Evolutionary conservation across 2,113 vertebrate genomes (phyloP).

Genomic region (Boulengeromyrus knoepffleri): DNA sequence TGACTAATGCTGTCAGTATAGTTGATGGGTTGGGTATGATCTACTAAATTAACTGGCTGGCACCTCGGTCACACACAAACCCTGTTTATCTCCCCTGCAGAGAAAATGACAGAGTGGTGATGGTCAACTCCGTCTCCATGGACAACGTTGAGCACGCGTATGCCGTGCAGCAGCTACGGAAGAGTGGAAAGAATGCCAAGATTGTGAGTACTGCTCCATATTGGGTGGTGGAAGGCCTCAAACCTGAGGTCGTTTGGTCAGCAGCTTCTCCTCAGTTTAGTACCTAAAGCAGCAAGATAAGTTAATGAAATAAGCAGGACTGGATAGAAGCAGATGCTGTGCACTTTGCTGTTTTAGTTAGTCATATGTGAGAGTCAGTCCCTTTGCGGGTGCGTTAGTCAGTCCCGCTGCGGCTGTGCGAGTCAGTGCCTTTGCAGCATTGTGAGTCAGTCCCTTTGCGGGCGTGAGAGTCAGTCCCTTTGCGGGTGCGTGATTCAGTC

Average conservation of each 20-base stretch:
- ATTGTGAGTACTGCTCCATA: slow-evolving; percentile 71
- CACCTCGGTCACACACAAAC: neutral
- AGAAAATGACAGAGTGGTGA: slow-evolving; percentile 96
- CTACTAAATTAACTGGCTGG: neutral
- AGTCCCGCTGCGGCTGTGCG: neutral
- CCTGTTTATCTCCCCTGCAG: slow-evolving; percentile 46
- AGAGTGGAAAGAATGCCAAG: slow-evolving; percentile 97
- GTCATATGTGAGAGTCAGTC: neutral
- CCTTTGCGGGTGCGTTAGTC: neutral
- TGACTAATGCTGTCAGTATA: neutral
- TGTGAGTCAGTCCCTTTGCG: neutral
- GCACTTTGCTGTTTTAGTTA: neutral
- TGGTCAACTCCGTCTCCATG: slow-evolving; percentile 98
- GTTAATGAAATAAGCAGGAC: neutral
- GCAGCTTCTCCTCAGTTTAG: neutral
- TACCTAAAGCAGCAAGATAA: neutral
- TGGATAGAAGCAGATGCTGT: neutral
- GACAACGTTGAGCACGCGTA: slow-evolving; percentile 97
- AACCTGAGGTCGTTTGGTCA: neutral
- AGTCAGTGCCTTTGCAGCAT: neutral
- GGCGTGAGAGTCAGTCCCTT: neutral
- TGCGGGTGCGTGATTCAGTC: neutral
- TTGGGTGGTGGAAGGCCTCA: neutral
- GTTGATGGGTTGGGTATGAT: neutral
- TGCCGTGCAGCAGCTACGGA: slow-evolving; percentile 93